Conservation (phyloP, 2,888 invertebrate genomes). For the Latheticus oryzae region DNA sequence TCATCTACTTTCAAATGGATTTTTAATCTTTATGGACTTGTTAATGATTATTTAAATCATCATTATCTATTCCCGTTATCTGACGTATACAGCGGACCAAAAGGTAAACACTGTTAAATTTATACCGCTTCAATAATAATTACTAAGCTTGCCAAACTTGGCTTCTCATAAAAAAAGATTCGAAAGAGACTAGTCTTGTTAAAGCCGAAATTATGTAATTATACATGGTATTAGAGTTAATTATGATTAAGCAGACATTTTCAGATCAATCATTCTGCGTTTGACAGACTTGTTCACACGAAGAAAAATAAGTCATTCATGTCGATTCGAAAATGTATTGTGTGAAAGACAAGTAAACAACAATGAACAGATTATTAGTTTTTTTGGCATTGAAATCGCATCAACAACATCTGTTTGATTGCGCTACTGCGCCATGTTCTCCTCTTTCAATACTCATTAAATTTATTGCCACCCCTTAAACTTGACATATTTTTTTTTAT, state of each 20-base stretch:
- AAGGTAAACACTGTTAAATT: constrained; percentile 14
- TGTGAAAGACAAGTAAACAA: constrained; percentile 15
- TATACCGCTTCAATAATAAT: constrained; percentile 30
- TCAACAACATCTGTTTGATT: constrained; percentile 25
- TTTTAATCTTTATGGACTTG: constrained; percentile 42
- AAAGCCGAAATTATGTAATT: constrained; percentile 3
- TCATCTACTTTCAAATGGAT: constrained; percentile 39
- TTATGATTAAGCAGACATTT: constrained; percentile 15
- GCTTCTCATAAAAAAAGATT: constrained; percentile 6
- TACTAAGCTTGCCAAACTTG: constrained; percentile 16
- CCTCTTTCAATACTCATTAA: constrained; percentile 34
- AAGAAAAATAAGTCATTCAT: too few species aligned
- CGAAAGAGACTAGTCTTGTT: constrained; percentile 8
- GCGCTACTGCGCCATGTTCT: constrained; percentile 25
- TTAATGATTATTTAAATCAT: constrained; percentile 42
- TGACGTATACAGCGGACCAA: constrained; percentile 17
- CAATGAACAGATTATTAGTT: constrained; percentile 28
- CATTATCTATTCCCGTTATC: constrained; percentile 34
- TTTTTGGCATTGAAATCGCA: constrained; percentile 22
- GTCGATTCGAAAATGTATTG: constrained; percentile 8
- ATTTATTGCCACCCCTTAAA: constrained; percentile 35
- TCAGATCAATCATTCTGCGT: constrained; percentile 8
- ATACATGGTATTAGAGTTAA: constrained; percentile 13
- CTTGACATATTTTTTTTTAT: constrained; percentile 38
- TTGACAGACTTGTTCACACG: too few species aligned